Evolutionary conservation across 1,140 invertebrate species (phyloP).

Genomic region (Cydia fagiglandana): DNA sequence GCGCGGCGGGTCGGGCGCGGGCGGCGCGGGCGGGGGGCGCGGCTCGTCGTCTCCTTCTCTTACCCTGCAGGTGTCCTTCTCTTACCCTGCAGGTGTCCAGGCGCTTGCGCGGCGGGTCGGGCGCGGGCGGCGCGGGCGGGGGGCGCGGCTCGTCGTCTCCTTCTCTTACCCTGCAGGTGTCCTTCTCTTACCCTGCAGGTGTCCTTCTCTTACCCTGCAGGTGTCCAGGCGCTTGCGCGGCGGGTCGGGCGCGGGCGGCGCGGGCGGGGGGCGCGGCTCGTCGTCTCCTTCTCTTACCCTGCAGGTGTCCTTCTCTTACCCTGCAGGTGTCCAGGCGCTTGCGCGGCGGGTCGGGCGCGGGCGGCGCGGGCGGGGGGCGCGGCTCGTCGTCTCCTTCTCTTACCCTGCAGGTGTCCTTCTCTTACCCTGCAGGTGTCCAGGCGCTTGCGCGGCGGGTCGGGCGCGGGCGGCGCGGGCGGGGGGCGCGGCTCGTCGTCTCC

Average conservation of each 20-base stretch:
- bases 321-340: conserved; percentile 95
- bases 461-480: conserved; percentile 74
- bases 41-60: conserved; percentile 99
- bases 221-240: conserved; percentile 96
- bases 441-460: conserved; percentile 95
- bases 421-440: conserved; percentile 90
- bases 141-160: conserved; percentile 95
- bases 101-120: conserved; percentile 95
- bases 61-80: too few relatives aligned
- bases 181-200: too few relatives aligned
- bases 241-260: conserved; percentile 84
- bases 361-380: conserved; percentile 80
- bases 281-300: too few relatives aligned
- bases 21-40: conserved; percentile 80
- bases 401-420: too few relatives aligned
- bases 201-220: conserved; percentile 82
- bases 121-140: conserved; percentile 74
- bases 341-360: conserved; percentile 89
- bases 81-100: conserved; percentile 90
- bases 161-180: conserved; percentile 88
- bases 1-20: conserved; percentile 89
- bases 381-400: conserved; percentile 99
- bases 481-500: conserved; percentile 95
- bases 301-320: too few relatives aligned
- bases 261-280: conserved; percentile 86